Conservation (phyloP, 2,113 vertebrate species). For the Oreochromis spilurus region DNA sequence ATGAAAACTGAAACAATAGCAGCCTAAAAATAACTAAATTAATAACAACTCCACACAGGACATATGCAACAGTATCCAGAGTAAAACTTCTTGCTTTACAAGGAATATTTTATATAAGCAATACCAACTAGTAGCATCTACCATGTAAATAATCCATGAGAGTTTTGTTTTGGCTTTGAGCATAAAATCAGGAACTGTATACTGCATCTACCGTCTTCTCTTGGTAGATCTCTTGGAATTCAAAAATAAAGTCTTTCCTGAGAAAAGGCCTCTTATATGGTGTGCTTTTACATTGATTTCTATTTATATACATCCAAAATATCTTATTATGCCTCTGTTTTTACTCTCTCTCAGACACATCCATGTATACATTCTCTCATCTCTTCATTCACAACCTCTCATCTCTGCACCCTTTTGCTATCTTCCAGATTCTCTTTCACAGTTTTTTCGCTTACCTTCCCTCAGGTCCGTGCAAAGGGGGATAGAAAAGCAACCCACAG, state of each 20-base stretch:
- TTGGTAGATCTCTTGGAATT: background rate
- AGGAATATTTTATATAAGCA: background rate
- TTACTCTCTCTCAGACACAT: background rate
- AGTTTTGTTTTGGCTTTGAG: background rate
- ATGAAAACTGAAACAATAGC: background rate
- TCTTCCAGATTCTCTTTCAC: constrained; percentile 1
- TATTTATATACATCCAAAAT: background rate
- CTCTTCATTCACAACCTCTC: background rate
- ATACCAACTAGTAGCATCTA: background rate
- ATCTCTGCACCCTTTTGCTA: background rate
- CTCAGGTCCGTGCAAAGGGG: background rate
- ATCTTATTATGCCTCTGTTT: background rate
- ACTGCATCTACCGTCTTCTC: background rate
- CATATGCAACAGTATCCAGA: background rate
- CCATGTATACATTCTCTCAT: background rate
- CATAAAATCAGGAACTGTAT: background rate
- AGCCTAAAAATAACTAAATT: background rate
- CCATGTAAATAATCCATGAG: background rate
- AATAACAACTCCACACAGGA: background rate
- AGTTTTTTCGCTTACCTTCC: constrained; percentile 34
- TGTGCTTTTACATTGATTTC: background rate
- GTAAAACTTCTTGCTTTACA: background rate
- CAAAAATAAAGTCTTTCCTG: background rate
- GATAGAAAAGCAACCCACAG: background rate
- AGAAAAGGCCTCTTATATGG: background rate